A percentile compares a stretch with the other conserved stretches of the same genome.
Conservation (phyloP, 2,113 vertebrate genomes). For the Petrocephalus microphthalmus region DNA sequence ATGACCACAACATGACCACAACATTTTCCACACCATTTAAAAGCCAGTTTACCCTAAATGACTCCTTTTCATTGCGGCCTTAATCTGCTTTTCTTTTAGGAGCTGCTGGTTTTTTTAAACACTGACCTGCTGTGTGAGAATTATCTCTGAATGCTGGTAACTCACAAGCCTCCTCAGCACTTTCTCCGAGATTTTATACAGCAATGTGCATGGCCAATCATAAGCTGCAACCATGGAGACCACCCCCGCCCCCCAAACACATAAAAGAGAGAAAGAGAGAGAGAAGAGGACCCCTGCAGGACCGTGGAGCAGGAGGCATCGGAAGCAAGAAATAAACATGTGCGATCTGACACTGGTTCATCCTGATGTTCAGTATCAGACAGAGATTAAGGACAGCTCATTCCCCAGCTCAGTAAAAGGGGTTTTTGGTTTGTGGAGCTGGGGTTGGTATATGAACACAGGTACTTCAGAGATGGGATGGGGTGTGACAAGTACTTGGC, state of each 20-base stretch:
- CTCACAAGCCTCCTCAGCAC: not conserved
- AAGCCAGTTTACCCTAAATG: not conserved
- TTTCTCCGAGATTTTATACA: not conserved
- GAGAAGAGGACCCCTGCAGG: not conserved
- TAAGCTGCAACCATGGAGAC: not conserved
- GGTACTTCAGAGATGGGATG: no score
- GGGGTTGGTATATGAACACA: no score
- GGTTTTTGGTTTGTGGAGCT: no score
- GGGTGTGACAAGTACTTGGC: no score
- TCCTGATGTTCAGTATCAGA: no score
- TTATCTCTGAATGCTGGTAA: not conserved
- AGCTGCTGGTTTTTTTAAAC: not conserved
- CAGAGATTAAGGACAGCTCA: no score
- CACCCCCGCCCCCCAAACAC: not conserved
- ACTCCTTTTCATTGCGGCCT: not conserved
- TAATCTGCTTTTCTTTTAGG: not conserved
- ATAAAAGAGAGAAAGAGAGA: not conserved
- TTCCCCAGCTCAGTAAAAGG: no score
- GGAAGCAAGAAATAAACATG: not conserved
- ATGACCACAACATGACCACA: not conserved
- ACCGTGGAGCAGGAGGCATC: not conserved
- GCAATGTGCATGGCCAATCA: not conserved
- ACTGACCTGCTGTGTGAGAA: not conserved
- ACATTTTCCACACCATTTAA: not conserved
- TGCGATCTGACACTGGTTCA: not conserved